A percentile compares a stretch with the other conserved stretches of the same genome.
Conservation (phyloP, 2,888 invertebrate species). For the Epirrita christyi region DNA sequence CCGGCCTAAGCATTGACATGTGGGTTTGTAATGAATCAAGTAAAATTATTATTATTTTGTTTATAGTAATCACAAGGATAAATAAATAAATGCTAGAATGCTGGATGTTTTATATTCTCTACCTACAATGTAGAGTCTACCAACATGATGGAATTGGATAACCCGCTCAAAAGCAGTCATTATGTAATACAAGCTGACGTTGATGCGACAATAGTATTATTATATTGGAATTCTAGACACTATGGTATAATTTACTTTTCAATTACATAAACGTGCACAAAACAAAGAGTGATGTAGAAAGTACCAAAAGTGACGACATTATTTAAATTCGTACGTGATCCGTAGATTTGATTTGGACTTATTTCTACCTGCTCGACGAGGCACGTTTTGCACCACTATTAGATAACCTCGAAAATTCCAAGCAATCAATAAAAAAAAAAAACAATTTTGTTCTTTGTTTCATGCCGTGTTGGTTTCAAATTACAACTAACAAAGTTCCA, state of each 20-base stretch:
- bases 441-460: conserved; percentile 19
- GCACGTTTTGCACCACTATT: conserved; percentile 40
- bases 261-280: conserved; percentile 50
- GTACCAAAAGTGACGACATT: conserved; percentile 53
- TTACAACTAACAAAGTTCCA: too few species aligned
- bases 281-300: conserved; percentile 56
- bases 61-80: too few species aligned
- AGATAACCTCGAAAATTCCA: conserved; percentile 30
- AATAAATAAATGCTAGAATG: too few species aligned
- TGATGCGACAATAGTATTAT: neutral
- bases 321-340: conserved; percentile 59
- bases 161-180: too few species aligned
- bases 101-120: too few species aligned
- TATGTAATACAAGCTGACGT: too few species aligned
- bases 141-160: too few species aligned
- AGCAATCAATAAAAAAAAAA: conserved; percentile 28
- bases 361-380: conserved; percentile 32
- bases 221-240: conserved; percentile 16
- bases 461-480: conserved; percentile 1
- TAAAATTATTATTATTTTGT: too few species aligned
- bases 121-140: too few species aligned
- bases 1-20: too few species aligned
- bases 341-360: conserved; percentile 40
- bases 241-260: conserved; percentile 16
- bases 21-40: too few species aligned